Conservation (phyloP, 2,113 vertebrate genomes). For the Tringa solitaria region DNA sequence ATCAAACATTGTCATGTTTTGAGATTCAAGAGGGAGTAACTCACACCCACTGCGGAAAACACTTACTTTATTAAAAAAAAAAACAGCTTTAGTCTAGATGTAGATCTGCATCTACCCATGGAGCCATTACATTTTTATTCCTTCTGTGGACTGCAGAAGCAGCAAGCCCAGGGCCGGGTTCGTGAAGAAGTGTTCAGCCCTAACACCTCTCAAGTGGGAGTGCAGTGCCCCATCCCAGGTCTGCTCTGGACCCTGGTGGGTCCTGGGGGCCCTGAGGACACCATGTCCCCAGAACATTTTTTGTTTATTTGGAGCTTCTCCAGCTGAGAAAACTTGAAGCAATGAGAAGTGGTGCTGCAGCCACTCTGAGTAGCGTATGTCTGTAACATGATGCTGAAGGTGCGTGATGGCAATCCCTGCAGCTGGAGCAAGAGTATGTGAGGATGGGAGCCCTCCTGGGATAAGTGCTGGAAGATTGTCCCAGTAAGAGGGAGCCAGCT, state of each 20-base stretch:
- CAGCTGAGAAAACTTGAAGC: background rate
- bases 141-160: background rate
- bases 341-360: background rate
- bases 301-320: background rate
- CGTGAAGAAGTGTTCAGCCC: background rate
- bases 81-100: background rate
- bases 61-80: background rate
- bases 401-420: background rate
- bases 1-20: background rate
- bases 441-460: background rate
- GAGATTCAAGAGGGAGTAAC: background rate
- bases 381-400: background rate
- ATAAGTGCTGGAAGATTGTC: background rate
- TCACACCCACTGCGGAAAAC: background rate
- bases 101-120: background rate
- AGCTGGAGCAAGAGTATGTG: background rate
- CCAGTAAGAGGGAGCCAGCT: background rate
- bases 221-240: background rate
- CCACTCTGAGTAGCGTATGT: background rate
- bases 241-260: background rate
- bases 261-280: background rate
- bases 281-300: accelerated
- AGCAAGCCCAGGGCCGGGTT: background rate
- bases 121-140: background rate
- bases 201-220: background rate